Conservation (phyloP, 2,888 invertebrate species). For the Cyclophora albipunctata region DNA sequence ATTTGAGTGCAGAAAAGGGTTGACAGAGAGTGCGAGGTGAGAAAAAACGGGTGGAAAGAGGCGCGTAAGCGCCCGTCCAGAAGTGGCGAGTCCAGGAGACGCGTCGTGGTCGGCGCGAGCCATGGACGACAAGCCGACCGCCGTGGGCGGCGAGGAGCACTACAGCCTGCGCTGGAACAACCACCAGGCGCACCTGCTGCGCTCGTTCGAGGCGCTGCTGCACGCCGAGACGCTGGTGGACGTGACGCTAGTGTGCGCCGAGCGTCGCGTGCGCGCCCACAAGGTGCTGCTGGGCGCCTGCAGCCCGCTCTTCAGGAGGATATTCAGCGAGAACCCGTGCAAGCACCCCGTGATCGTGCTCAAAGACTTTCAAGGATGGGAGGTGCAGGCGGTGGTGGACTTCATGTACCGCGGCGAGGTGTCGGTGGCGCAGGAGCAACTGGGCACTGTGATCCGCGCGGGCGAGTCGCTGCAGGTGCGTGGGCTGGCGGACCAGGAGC, state of each 20-base stretch:
- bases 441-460: conserved; percentile 88
- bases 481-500: conserved; percentile 82
- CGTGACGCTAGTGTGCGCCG: conserved; percentile 92
- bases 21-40: conserved; percentile 47
- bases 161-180: conserved; percentile 96
- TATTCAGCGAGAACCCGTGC: conserved; percentile 93
- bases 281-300: conserved; percentile 92
- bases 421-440: conserved; percentile 88
- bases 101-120: conserved; percentile 53
- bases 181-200: conserved; percentile 90
- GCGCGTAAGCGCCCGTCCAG: conserved; percentile 60
- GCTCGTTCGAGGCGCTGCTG: conserved; percentile 91
- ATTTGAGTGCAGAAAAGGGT: conserved; percentile 63
- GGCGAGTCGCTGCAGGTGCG: conserved; percentile 91
- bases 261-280: conserved; percentile 89
- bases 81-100: conserved; percentile 43
- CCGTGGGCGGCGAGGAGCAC: conserved; percentile 79
- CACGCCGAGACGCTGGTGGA: conserved; percentile 92
- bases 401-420: conserved; percentile 97
- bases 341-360: conserved; percentile 95
- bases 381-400: conserved; percentile 91
- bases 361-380: conserved; percentile 92
- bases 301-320: conserved; percentile 91
- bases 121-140: conserved; percentile 68
- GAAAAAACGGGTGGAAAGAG: conserved; percentile 47